Evolutionary conservation across 2,797 vertebrate species (phyloP).

Genomic region (Myripristis murdjan): DNA sequence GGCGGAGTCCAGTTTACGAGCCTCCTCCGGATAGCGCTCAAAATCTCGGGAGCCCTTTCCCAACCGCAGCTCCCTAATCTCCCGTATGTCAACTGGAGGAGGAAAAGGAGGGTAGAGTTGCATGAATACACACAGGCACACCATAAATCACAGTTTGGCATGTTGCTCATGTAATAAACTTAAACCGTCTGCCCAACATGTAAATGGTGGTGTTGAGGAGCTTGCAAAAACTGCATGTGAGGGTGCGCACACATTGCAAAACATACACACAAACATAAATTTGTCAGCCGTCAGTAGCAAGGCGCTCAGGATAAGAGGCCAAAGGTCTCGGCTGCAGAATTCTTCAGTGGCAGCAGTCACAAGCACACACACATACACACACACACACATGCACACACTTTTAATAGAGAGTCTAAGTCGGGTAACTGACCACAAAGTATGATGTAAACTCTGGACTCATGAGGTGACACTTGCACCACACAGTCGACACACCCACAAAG

Average conservation of each 20-base stretch:
- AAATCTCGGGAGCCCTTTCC: constrained; percentile 92
- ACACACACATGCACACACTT: too few species aligned
- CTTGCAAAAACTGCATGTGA: not conserved
- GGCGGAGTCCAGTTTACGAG: constrained; percentile 87
- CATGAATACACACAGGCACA: constrained; percentile 73
- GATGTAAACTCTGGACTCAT: constrained; percentile 64
- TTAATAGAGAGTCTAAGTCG: not conserved
- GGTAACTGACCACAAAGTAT: constrained; percentile 47
- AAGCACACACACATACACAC: constrained; percentile 3
- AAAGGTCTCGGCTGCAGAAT: constrained; percentile 5
- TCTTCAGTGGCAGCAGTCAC: constrained; percentile 12
- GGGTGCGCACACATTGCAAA: constrained; percentile 4
- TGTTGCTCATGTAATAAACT: constrained; percentile 58
- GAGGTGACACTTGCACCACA: constrained; percentile 61
- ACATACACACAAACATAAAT: constrained; percentile 49
- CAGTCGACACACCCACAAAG: constrained; percentile 69
- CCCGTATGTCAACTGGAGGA: constrained; percentile 89
- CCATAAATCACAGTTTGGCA: constrained; percentile 72
- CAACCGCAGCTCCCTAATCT: constrained; percentile 91
- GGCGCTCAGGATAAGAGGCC: constrained; percentile 22
- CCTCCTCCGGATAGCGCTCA: constrained; percentile 91
- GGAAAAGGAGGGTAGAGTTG: constrained; percentile 66
- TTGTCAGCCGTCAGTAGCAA: constrained; percentile 55
- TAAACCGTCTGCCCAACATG: constrained; percentile 56
- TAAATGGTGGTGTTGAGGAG: constrained; percentile 51